Base-by-base conservation (phyloP, 2,113 vertebrate genomes). In the Halcyon senegalensis region DNA sequence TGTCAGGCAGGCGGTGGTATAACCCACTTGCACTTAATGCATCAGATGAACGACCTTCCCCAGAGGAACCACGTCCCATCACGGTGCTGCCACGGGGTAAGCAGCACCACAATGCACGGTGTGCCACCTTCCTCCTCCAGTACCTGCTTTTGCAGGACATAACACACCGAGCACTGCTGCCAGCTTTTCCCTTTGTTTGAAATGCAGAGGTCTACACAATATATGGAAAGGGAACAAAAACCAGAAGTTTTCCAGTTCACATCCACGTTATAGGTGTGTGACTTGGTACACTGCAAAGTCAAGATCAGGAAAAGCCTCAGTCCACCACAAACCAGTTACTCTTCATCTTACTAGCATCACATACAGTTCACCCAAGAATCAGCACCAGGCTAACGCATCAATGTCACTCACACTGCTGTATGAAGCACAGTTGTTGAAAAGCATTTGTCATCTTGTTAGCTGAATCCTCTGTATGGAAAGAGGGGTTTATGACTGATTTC, bases 91-190 rank as follows among this genome's bases (percentile, higher is more conserved):
- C 13, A 0, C 2, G n/a, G 11, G 59, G 46, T 55, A 66, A 69
- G n/a, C 55, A 33, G 56, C 17, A 10, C 82, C 5, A 77, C 0
- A 5, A 14, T 1, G 44, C 50, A 16, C 0, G 0, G 21, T 2
- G 3, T 39, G n/a, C 41, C 48, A 37, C 18, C 72, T 6, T 37
- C 64, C 64, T 64, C 58, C 73, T 50, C 76, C 6, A 19, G 63
- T 30, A 18, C 30, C n/a, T 10, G 39, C 5, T 10, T 75, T n/a
- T 25, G 35, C 76, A 87, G 48, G 35, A 77, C 44, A 0, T 7
- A n/a, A 83, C 43, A 33, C n/a, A 8, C 24, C 17, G 3, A 31
- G 48, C 4, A 2, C 35, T 37, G 28, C 7, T 37, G 53, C 27
- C 75, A 76, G 48, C 1, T 60, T 50, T 18, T 2, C 69, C 60